Conservation (phyloP, 2,113 vertebrate species). For the Pachypanchax playfairii region DNA sequence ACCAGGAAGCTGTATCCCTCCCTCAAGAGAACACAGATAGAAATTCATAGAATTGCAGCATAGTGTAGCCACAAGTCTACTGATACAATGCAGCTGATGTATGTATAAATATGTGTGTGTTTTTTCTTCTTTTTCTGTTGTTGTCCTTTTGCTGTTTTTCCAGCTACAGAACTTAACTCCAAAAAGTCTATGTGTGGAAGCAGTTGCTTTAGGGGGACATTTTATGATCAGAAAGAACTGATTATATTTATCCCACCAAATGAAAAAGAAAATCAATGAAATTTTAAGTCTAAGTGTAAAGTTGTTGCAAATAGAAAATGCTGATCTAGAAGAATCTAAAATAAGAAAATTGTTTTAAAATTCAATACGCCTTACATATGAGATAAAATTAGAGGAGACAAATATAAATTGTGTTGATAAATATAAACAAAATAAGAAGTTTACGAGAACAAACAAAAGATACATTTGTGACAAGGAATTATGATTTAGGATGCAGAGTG, state of each 20-base stretch:
- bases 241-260: neutral
- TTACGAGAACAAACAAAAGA: too few species aligned
- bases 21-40: constrained; percentile 55
- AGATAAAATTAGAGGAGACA: neutral
- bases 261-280: constrained; percentile 1
- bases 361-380: neutral
- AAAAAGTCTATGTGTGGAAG: neutral
- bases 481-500: too few species aligned
- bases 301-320: neutral
- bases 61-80: constrained; percentile 12
- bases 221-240: constrained; percentile 5
- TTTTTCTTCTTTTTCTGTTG: neutral
- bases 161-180: neutral
- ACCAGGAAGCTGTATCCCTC: constrained; percentile 56
- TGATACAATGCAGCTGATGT: constrained; percentile 5
- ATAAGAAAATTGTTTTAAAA: constrained; percentile 1
- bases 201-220: constrained; percentile 8
- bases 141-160: too few species aligned
- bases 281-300: neutral
- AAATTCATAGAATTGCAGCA: constrained; percentile 32
- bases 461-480: too few species aligned
- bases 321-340: neutral
- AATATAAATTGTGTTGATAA: neutral
- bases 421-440: neutral
- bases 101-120: too few species aligned